A percentile compares a stretch with the other conserved stretches of the same genome.
Conservation (phyloP, 1,140 invertebrate genomes). For the Orussus abietinus region DNA sequence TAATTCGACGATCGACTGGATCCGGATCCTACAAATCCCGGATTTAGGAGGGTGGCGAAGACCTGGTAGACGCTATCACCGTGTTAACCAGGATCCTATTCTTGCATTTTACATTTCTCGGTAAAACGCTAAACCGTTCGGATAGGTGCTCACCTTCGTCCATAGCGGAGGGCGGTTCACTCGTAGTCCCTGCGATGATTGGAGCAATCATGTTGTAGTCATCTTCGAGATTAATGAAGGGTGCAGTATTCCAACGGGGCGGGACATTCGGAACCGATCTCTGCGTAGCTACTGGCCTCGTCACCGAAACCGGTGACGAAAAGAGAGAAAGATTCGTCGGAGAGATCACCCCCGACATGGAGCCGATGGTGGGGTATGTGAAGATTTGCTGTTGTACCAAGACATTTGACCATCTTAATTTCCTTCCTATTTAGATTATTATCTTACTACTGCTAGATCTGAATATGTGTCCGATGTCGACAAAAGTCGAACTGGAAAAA, state of each 20-base stretch:
- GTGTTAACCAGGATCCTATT: too few relatives aligned
- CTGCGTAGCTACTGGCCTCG: constrained; percentile 61
- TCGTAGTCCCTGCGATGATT: constrained; percentile 49
- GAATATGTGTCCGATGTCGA: too few relatives aligned
- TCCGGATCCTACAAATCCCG: too few relatives aligned
- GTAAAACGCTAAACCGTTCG: too few relatives aligned
- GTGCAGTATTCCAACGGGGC: constrained; percentile 78
- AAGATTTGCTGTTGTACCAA: constrained; percentile 82
- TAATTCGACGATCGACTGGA: too few relatives aligned
- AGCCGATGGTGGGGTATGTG: constrained; percentile 79
- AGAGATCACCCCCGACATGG: constrained; percentile 82
- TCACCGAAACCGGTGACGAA: constrained; percentile 72
- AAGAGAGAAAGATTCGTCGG: constrained; percentile 86
- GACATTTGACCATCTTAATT: too few relatives aligned
- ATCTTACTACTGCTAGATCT: too few relatives aligned
- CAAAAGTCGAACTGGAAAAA: too few relatives aligned
- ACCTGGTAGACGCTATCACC: too few relatives aligned
- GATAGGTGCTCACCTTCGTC: constrained; percentile 44
- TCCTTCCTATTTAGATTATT: too few relatives aligned
- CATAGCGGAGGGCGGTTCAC: constrained; percentile 44
- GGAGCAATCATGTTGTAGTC: constrained; percentile 83
- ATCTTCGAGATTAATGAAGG: constrained; percentile 85
- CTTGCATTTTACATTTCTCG: too few relatives aligned
- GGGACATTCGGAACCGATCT: constrained; percentile 58
- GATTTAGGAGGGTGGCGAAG: too few relatives aligned